Evolutionary conservation across 2,113 vertebrate genomes (phyloP), one percentile per base, ranked within the genome.

Genomic region (Boleophthalmus pectinirostris): DNA sequence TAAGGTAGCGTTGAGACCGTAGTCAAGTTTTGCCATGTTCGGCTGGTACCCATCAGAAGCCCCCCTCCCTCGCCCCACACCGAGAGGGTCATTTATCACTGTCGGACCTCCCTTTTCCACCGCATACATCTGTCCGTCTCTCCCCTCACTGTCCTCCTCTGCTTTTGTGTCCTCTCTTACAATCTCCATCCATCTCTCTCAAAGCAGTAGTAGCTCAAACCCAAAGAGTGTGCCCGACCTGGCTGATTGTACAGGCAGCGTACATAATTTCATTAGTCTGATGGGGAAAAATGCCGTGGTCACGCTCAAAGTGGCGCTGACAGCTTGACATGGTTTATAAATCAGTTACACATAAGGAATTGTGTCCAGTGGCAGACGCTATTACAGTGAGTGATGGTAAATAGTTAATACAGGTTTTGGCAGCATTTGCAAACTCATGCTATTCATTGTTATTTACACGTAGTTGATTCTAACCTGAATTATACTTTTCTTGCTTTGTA

Each of bases 81-180:
- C 49, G 47, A 14, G 46, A 66, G 49, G 35, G 24, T 77, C 80
- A 83, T 88, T 86, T 80, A 88, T 89, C 84, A 88, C 64, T 0
- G 78, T 80, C 86, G 80, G 35, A 53, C 76, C 71, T 74, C 79
- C 74, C 81, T 80, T 66, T 43, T 35, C 69, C 70, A 72, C 73
- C 58, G 38, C 69, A 64, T 73, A 70, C 79, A 79, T 80, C 79
- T 66, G 69, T 69, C 80, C 13, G 60, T 85, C 75, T 56, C 25
- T 85, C 75, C 29, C 49, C 24, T 73, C 69, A 67, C 67, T 56
- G 77, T 83, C 75, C 25, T 72, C 68, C 78, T 87, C 80, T 80
- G 69, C 87, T 82, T 88, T 77, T 73, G 68, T 70, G 76, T 79
- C 82, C 76, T 56, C 68, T 45, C 68, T 46, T 53, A 63, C 72